Conservation (phyloP, 2,797 vertebrate species). For the Tenualosa ilisha region DNA sequence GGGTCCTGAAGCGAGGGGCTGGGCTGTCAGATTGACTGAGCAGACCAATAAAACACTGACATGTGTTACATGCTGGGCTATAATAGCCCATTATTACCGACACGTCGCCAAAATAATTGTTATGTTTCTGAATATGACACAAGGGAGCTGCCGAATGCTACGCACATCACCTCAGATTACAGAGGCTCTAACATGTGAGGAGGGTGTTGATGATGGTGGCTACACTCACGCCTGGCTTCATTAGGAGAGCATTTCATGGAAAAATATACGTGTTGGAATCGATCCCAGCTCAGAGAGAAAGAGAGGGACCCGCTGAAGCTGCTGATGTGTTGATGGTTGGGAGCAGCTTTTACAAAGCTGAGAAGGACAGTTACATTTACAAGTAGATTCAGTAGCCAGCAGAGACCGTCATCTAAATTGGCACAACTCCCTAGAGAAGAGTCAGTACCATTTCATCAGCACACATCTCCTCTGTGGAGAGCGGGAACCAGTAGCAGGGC, state of each 20-base stretch:
- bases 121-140: slow-evolving; percentile 48
- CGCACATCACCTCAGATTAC: slow-evolving; percentile 60
- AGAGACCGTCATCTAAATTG: neutral
- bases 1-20: neutral
- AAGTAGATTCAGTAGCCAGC: neutral
- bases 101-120: neutral
- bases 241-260: neutral
- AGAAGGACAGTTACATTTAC: neutral
- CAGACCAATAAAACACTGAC: slow-evolving; percentile 6
- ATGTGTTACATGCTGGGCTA: neutral
- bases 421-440: neutral
- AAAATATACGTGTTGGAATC: neutral
- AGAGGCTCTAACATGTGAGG: neutral
- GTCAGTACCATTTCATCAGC: neutral
- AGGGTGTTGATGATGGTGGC: neutral
- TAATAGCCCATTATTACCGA: slow-evolving; percentile 7
- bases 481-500: neutral
- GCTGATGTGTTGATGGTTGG: neutral
- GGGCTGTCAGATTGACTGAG: neutral
- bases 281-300: neutral
- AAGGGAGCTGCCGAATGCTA: slow-evolving; percentile 51
- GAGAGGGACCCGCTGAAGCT: neutral
- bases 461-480: neutral
- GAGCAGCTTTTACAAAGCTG: neutral
- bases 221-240: too few relatives aligned